Base-by-base conservation (phyloP, 2,113 vertebrate genomes). In the Pristiophorus japonicus region DNA sequence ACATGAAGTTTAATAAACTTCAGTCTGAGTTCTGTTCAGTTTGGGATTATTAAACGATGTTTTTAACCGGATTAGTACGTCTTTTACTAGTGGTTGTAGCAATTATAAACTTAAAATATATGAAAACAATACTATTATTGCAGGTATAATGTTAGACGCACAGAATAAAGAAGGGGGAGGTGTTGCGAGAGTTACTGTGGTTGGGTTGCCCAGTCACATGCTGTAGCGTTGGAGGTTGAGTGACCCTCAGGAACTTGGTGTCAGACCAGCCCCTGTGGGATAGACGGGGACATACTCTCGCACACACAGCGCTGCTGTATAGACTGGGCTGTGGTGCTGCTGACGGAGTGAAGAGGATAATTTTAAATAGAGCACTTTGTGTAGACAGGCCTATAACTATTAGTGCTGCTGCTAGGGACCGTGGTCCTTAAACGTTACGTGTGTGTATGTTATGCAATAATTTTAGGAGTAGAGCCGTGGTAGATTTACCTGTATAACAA, bases 351-450 rank as follows among this genome's bases (percentile, higher is more conserved):
- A 73, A 51, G 7, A 45, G 42, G 70, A 59, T 88, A 55, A 94
- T 94, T 70, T 70, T 92, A 92, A 67, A 70, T 94, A 73, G 42
- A 94, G 65, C 66, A 70, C 42, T 94, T 70, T 94, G 42, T 94
- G 93, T 94, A 94, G 93, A 70, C 45, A 70, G n/a, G 59, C 27
- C 66, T 73, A 70, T 38, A 70, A 94, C 66, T 47, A 27, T 51
- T 94, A 94, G 93, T 47, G 66, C 88, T 92, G 88, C 88, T 92
- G 62, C 55, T 63, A 92, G 73, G 93, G 93, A 70, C 14, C 14
- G 22, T 67, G 27, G 55, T 63, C 88, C 55, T 63, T 47, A 45
- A 66, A 67, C 3, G 22, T 67, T 67, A 59, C 30, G 1, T 67
- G 65, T 47, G 65, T 70, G 65, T 94, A 45, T 70, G 65, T 45